A percentile compares a stretch with the other conserved stretches of the same genome.
Evolutionary conservation across 2,797 vertebrate genomes (phyloP).

Genomic region (Hoplostethus atlanticus): DNA sequence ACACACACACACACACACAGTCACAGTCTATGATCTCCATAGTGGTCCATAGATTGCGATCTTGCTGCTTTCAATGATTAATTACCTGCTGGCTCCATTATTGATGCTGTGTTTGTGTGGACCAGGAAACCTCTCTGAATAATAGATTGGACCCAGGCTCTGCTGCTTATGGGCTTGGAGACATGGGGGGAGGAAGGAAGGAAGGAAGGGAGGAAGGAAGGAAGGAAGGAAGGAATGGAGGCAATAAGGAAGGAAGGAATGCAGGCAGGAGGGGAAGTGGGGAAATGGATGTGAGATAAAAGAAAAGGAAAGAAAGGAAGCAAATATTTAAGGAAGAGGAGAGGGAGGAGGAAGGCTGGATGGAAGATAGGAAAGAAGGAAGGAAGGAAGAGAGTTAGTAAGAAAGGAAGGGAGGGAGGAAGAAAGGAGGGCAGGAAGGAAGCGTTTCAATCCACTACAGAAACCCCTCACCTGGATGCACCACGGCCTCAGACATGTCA

Average conservation of each 20-base stretch:
- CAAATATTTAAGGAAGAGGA: too few species aligned
- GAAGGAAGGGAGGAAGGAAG: not conserved
- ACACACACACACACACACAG: slow-evolving; percentile 3
- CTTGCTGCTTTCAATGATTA: slow-evolving; percentile 57
- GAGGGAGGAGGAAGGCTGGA: not conserved
- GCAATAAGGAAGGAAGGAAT: not conserved
- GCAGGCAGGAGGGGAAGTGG: not conserved
- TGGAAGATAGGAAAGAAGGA: not conserved
- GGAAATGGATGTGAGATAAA: not conserved
- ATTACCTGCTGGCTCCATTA: slow-evolving; percentile 58
- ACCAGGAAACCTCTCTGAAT: slow-evolving; percentile 53
- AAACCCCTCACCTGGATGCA: too few species aligned
- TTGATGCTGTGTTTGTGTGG: slow-evolving; percentile 60
- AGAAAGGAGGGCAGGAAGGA: not conserved
- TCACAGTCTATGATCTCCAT: not conserved
- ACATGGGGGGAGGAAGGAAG: not conserved
- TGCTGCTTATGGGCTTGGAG: slow-evolving; percentile 16
- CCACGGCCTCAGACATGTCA: too few species aligned
- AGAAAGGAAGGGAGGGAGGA: not conserved
- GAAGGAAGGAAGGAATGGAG: not conserved
- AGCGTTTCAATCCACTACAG: not conserved
- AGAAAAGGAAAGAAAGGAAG: not conserved
- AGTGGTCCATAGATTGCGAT: slow-evolving; percentile 19
- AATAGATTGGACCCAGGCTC: slow-evolving; percentile 51
- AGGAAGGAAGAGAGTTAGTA: not conserved